Evolutionary conservation across 2,113 vertebrate genomes (phyloP).

Genomic region (Neolamprologus tretocephalus): DNA sequence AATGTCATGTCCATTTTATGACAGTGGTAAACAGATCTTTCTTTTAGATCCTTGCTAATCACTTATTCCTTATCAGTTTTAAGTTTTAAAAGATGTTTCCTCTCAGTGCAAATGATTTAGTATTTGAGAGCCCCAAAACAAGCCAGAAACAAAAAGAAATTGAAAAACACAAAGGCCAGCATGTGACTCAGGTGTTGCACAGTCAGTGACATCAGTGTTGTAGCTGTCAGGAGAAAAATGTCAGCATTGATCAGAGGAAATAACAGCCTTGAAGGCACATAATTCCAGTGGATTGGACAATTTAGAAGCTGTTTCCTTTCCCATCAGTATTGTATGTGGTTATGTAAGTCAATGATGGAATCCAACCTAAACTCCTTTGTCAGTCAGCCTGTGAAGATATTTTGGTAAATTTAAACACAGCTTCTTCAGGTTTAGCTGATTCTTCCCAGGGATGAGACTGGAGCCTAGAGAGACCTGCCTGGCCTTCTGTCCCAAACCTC

Average conservation of each 20-base stretch:
- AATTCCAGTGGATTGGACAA: background rate
- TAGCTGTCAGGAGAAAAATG: background rate
- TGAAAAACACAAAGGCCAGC: background rate
- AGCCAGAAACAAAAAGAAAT: background rate
- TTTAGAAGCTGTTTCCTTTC: background rate
- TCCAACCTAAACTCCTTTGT: background rate
- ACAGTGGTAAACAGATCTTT: background rate
- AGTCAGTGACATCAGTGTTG: background rate
- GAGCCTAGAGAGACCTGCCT: conserved; percentile 20
- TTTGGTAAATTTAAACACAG: background rate
- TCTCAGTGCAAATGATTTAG: background rate
- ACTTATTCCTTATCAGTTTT: background rate
- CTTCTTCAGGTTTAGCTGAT: conserved; percentile 15
- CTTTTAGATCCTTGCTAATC: background rate
- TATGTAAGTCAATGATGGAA: background rate
- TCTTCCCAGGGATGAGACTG: conserved; percentile 8
- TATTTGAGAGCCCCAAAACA: background rate
- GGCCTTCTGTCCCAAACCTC: conserved; percentile 35
- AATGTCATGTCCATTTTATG: background rate
- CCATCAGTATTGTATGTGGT: background rate
- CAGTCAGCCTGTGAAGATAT: background rate
- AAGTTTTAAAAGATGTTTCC: background rate
- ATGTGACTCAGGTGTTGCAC: background rate
- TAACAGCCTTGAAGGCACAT: background rate
- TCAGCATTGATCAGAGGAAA: background rate